A percentile compares a stretch with the other conserved stretches of the same genome.
Conservation (phyloP, 2,113 vertebrate genomes). For the Amazona guildingii region DNA sequence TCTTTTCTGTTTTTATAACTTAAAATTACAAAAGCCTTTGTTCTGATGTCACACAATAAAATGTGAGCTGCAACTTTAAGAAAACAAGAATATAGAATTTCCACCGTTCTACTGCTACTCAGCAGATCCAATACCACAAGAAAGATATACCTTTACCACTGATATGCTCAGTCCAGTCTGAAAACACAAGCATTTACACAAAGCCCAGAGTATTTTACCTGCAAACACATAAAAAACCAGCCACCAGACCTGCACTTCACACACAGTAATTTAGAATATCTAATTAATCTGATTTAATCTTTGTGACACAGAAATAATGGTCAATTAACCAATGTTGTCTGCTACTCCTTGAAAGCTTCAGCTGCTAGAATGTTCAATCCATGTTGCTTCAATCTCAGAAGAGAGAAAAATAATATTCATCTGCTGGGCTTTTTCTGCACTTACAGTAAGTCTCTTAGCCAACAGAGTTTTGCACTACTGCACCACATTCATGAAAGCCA, state of each 20-base stretch:
- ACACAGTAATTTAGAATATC: neutral
- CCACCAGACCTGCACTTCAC: neutral
- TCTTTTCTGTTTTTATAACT: neutral
- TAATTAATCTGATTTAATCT: slow-evolving; percentile 23
- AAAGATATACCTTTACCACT: neutral
- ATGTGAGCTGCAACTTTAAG: neutral
- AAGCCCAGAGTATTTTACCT: neutral
- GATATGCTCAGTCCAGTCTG: neutral
- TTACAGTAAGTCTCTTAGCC: neutral
- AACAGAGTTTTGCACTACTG: neutral
- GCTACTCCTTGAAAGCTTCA: neutral
- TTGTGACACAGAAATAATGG: neutral
- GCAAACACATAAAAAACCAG: neutral
- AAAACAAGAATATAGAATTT: neutral
- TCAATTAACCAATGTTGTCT: neutral
- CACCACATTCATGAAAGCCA: neutral
- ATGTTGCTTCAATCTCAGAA: neutral
- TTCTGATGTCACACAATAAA: neutral
- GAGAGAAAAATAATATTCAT: neutral
- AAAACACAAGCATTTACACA: neutral
- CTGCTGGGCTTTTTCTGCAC: neutral
- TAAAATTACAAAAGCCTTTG: neutral
- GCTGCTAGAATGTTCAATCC: neutral
- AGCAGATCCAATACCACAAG: neutral
- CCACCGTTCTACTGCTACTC: neutral